A percentile compares a stretch with the other conserved stretches of the same genome.
Evolutionary conservation across 2,797 vertebrate genomes (phyloP).

Genomic region (Myotis vivesi): DNA sequence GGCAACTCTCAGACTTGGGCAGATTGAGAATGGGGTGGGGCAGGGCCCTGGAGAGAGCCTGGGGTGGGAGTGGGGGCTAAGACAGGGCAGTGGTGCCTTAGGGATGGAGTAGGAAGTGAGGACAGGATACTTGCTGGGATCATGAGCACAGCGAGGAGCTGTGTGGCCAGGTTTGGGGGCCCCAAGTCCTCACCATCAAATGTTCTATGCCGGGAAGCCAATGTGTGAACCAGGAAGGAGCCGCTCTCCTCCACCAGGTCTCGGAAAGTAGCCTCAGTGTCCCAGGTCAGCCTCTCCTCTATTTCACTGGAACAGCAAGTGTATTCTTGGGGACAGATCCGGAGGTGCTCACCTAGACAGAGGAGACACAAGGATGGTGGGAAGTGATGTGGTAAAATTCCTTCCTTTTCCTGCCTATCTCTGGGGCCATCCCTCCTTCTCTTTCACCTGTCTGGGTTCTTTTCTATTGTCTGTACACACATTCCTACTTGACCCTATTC

Average conservation of each 20-base stretch:
- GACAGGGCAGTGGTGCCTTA: neutral
- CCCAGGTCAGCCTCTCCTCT: constrained; percentile 90
- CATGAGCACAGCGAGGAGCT: neutral
- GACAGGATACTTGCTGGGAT: neutral
- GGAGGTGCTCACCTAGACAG: constrained; percentile 90
- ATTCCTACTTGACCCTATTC: constrained; percentile 39
- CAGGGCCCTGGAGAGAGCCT: neutral
- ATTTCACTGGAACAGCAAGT: constrained; percentile 94
- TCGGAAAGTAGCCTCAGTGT: constrained; percentile 88
- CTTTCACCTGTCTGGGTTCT: neutral
- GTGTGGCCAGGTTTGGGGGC: neutral
- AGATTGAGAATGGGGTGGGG: neutral
- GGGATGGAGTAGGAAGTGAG: neutral
- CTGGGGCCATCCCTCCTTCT: neutral
- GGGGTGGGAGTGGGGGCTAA: neutral
- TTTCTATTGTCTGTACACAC: constrained; percentile 58
- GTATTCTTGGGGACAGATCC: constrained; percentile 92
- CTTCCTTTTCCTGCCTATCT: neutral
- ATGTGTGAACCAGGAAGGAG: constrained; percentile 90
- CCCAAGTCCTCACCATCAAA: constrained; percentile 88
- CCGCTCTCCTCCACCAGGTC: constrained; percentile 89
- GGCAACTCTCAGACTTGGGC: constrained; percentile 21
- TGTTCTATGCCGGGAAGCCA: constrained; percentile 88
- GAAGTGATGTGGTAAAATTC: neutral
- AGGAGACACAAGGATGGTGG: constrained; percentile 2